These are phyloP conservation scores for Natator depressus DNA, from an alignment of 2,113 vertebrate species.

Conservation along the genomic window DNA sequence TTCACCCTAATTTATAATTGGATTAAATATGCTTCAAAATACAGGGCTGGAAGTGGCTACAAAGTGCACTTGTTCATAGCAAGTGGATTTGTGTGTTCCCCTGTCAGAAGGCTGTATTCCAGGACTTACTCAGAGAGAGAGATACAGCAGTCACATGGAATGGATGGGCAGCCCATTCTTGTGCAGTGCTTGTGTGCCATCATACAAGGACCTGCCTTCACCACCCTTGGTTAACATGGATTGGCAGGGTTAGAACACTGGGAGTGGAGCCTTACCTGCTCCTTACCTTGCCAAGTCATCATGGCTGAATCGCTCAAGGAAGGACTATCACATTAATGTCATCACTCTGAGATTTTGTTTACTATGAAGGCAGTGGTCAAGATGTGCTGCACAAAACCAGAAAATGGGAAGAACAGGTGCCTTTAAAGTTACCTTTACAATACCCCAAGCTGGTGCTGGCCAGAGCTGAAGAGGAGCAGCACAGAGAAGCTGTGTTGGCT, in stretches of 20 bases:
- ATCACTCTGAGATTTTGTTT: background rate
- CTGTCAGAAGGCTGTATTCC: background rate
- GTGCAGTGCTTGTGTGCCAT: background rate
- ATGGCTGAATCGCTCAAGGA: rapidly evolving
- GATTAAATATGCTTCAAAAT: background rate
- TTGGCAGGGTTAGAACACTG: background rate
- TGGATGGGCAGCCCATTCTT: background rate
- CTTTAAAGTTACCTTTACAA: background rate
- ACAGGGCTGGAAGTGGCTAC: background rate
- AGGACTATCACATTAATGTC: background rate
- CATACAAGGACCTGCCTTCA: background rate
- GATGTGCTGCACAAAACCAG: background rate
- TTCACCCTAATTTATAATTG: background rate
- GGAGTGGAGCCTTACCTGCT: background rate
- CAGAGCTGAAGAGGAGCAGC: background rate
- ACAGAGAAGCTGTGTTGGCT: background rate
- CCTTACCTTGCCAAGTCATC: background rate
- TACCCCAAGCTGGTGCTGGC: background rate
- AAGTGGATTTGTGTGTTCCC: background rate
- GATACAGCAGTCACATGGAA: background rate
- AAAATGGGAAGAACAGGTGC: background rate
- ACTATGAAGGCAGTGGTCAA: background rate
- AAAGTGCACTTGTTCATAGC: background rate
- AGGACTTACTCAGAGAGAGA: background rate
- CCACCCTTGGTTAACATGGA: background rate